A percentile compares a stretch with the other conserved stretches of the same genome.
These are phyloP conservation scores for human DNA, from an alignment of 2,113 vertebrate species.

Conservation along the genomic window GRCh38 chrY:14498501-14499000, in stretches of 20 bases:
- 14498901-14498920: not conserved
- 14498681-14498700: too few species aligned
- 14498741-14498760: rapidly evolving
- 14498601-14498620: rapidly evolving
- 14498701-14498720: rapidly evolving
- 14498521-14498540: not conserved
- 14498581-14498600: not conserved
- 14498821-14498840: not conserved
- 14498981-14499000: not conserved
- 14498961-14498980: not conserved
- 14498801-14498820: rapidly evolving
- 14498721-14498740: too few species aligned
- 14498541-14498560: too few species aligned
- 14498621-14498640: not conserved
- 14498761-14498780: too few species aligned
- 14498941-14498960: not conserved
- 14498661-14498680: not conserved
- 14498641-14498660: not conserved
- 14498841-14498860: not conserved
- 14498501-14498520: too few species aligned
- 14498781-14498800: not conserved
- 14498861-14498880: rapidly evolving
- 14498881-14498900: too few species aligned
- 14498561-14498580: not conserved
- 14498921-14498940: not conserved